These are phyloP conservation scores for Drosophila paramelanica DNA, from an alignment of 2,888 invertebrate species.

Conservation along the genomic window DNA sequence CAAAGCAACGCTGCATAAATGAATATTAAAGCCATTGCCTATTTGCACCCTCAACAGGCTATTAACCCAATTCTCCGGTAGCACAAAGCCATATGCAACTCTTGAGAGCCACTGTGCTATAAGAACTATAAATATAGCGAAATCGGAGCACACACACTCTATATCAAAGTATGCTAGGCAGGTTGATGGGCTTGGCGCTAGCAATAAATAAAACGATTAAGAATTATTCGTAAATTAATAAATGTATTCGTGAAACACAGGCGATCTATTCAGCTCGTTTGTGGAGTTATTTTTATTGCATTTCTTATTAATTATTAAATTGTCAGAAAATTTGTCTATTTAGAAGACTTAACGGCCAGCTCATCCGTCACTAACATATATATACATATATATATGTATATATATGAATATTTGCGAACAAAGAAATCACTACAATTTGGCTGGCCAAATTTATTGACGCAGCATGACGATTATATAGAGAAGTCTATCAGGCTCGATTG, in stretches of 20 bases:
- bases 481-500: constrained; percentile 40
- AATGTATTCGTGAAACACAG: constrained; percentile 46
- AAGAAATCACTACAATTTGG: constrained; percentile 1
- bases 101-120: constrained; percentile 63
- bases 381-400: too few species aligned
- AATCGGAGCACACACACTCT: background rate
- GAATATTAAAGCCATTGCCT: constrained; percentile 5
- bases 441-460: constrained; percentile 10
- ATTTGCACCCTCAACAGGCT: constrained; percentile 25
- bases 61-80: constrained; percentile 62
- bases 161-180: constrained; percentile 4
- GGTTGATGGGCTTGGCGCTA: constrained; percentile 27
- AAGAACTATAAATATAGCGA: constrained; percentile 51
- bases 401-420: background rate
- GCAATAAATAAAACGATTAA: constrained; percentile 52
- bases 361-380: background rate
- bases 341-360: constrained; percentile 10
- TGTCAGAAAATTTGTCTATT: constrained; percentile 11
- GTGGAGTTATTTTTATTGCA: constrained; percentile 43
- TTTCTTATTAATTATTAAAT: constrained; percentile 14
- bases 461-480: constrained; percentile 12
- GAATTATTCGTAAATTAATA: constrained; percentile 34
- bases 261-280: background rate
- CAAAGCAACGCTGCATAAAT: constrained; percentile 1
- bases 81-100: constrained; percentile 50